phyloP scores from a whole-genome alignment of 2,888 invertebrate species.

The Drosophila neonasuta region DNA sequence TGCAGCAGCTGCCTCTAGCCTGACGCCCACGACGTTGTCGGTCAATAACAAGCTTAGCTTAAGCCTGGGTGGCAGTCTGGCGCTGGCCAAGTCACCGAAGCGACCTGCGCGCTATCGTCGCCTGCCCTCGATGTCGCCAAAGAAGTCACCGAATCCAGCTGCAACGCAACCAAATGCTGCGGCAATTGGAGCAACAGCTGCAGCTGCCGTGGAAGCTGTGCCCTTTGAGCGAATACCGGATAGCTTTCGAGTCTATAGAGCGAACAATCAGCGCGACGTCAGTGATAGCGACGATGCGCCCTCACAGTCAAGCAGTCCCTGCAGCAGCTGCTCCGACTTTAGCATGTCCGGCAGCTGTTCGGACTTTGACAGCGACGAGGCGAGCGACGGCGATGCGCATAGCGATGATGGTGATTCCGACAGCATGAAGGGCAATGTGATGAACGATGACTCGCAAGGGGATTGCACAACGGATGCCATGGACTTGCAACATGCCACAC shows the following conservation, averaged over 20 bases:
- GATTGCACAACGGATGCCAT: conserved; percentile 69
- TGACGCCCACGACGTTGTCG: conserved; percentile 62
- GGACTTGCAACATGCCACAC: conserved; percentile 62
- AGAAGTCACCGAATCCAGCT: conserved; percentile 78
- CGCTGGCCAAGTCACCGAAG: conserved; percentile 79
- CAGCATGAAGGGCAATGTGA: conserved; percentile 42
- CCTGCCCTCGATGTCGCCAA: conserved; percentile 79
- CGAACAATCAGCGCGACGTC: conserved; percentile 80
- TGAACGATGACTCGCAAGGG: conserved; percentile 53
- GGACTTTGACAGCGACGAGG: conserved; percentile 82
- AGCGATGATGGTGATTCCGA: conserved; percentile 77
- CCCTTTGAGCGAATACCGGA: conserved; percentile 82
- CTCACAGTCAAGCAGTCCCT: conserved; percentile 81
- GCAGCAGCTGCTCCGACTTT: conserved; percentile 82
- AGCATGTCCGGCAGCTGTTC: conserved; percentile 81
- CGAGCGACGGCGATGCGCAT: conserved; percentile 79
- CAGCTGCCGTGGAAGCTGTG: conserved; percentile 45
- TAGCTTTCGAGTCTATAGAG: conserved; percentile 84
- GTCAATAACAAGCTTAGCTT: conserved; percentile 70
- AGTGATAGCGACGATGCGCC: conserved; percentile 82
- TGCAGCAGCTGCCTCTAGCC: conserved; percentile 49
- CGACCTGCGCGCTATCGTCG: conserved; percentile 79
- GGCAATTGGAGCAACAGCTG: neutral
- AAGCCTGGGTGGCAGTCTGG: conserved; percentile 48
- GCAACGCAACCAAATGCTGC: conserved; percentile 20